Percentiles rank a stretch among this genome's conserved stretches.
Evolutionary conservation across 2,888 invertebrate species (phyloP).

Genomic region (Agrotis exclamationis): DNA sequence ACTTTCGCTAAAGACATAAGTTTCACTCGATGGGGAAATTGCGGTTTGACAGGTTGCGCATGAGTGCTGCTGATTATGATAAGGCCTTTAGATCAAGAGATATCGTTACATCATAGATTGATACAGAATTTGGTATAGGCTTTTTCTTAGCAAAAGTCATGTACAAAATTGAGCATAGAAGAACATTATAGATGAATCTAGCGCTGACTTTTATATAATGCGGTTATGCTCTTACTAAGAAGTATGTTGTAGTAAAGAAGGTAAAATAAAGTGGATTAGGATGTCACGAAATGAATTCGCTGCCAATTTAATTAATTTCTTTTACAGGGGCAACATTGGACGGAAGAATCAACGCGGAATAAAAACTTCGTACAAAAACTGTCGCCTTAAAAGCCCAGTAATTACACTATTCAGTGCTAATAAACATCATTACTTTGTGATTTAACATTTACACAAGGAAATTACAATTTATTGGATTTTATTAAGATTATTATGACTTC

Average conservation of each 20-base stretch:
- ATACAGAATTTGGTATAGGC: constrained; percentile 17
- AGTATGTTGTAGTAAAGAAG: neutral
- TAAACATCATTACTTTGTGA: constrained; percentile 34
- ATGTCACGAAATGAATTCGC: neutral
- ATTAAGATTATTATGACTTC: constrained; percentile 26
- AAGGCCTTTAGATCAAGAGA: constrained; percentile 65
- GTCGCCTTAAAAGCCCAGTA: constrained; percentile 20
- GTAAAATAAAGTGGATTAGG: neutral
- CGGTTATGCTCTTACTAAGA: neutral
- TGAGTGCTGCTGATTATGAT: constrained; percentile 60
- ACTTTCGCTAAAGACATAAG: constrained; percentile 81
- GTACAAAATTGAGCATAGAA: neutral
- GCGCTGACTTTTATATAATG: neutral
- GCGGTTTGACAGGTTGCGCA: constrained; percentile 67
- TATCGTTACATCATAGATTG: constrained; percentile 56
- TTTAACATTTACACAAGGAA: constrained; percentile 53
- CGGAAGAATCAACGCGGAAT: constrained; percentile 11
- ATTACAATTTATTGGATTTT: constrained; percentile 27
- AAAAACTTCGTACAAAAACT: constrained; percentile 29
- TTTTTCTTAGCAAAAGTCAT: constrained; percentile 1
- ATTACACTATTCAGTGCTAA: constrained; percentile 28
- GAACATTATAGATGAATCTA: neutral
- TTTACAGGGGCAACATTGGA: neutral
- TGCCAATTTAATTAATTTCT: constrained; percentile 13
- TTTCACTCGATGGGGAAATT: constrained; percentile 66